phyloP scores from a whole-genome alignment of 2,888 invertebrate genomes.

The Altica lythri region DNA sequence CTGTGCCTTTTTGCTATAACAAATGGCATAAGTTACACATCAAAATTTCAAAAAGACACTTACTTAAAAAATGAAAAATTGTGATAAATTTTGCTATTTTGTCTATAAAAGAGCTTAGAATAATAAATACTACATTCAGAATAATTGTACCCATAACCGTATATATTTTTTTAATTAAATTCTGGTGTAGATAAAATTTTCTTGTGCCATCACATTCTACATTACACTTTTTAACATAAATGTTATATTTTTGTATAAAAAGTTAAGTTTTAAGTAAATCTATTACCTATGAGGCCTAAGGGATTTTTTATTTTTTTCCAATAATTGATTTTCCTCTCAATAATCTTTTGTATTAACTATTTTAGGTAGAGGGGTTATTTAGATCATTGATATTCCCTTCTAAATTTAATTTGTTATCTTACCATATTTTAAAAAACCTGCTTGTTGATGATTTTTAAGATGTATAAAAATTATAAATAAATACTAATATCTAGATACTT shows the following conservation, averaged over 20 bases:
- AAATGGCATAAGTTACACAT: conserved; percentile 48
- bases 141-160: background rate
- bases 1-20: conserved; percentile 51
- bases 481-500: background rate
- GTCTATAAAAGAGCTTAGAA: conserved; percentile 35
- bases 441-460: conserved; percentile 1
- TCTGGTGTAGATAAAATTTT: conserved; percentile 32
- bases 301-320: conserved; percentile 1
- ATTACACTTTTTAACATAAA: conserved; percentile 26
- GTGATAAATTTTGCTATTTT: conserved; percentile 45
- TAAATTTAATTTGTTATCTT: conserved; percentile 8
- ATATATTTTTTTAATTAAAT: too few relatives aligned
- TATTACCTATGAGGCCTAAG: conserved; percentile 9
- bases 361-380: background rate
- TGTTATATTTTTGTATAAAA: conserved; percentile 46
- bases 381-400: background rate
- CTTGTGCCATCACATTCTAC: conserved; percentile 48
- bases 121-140: conserved; percentile 18
- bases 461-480: conserved; percentile 4
- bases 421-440: conserved; percentile 24
- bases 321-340: background rate
- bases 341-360: background rate
- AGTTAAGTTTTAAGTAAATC: conserved; percentile 17
- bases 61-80: conserved; percentile 42
- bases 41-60: conserved; percentile 40